Conservation (phyloP, 2,888 invertebrate species). For the Euphydryas editha region DNA sequence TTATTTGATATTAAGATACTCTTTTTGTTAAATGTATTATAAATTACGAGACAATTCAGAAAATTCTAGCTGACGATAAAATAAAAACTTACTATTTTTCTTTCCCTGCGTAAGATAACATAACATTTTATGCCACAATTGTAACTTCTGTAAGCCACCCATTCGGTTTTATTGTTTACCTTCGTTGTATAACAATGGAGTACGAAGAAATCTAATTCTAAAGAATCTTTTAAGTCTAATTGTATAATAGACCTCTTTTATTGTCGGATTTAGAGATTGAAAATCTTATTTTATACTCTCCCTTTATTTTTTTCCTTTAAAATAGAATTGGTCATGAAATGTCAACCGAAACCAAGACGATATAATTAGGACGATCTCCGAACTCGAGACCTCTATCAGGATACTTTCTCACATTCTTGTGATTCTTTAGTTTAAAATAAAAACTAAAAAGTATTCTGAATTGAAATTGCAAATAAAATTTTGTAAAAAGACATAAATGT, state of each 20-base stretch:
- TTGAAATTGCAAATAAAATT: too few relatives aligned
- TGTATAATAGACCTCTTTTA: background rate
- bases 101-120: background rate
- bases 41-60: background rate
- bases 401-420: too few relatives aligned
- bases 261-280: background rate
- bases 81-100: background rate
- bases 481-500: too few relatives aligned
- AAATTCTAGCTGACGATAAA: background rate
- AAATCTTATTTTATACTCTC: background rate
- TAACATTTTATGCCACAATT: constrained; percentile 7
- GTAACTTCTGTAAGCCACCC: constrained; percentile 3
- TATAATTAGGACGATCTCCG: background rate
- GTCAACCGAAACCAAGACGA: background rate
- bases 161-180: constrained; percentile 2
- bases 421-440: too few relatives aligned
- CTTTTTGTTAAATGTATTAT: background rate
- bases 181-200: background rate
- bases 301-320: background rate
- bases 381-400: too few relatives aligned
- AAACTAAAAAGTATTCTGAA: too few relatives aligned
- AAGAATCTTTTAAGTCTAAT: background rate
- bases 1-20: background rate
- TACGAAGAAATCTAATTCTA: background rate
- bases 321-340: background rate